Evolutionary conservation across 2,797 vertebrate species (phyloP).

Genomic region (Geotrypetes seraphini): DNA sequence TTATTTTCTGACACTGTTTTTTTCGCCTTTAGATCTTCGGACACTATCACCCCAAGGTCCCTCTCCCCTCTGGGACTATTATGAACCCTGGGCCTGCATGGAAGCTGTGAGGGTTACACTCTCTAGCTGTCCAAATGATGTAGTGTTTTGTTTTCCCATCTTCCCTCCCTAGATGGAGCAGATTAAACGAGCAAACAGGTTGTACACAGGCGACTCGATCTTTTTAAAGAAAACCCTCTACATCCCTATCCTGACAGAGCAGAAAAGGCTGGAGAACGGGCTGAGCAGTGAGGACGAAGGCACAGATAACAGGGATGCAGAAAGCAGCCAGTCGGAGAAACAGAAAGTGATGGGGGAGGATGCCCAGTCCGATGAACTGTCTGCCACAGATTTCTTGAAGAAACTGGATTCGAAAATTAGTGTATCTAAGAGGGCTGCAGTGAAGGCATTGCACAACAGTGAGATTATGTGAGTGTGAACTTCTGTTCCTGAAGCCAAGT

Average conservation of each 20-base stretch:
- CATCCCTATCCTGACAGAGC: constrained; percentile 62
- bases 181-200: constrained; percentile 78
- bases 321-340: background rate
- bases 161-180: constrained; percentile 69
- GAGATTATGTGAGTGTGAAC: constrained; percentile 45
- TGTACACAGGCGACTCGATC: constrained; percentile 88
- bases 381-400: constrained; percentile 70
- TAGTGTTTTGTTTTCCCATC: too few species aligned
- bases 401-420: constrained; percentile 73
- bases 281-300: constrained; percentile 17
- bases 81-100: too few species aligned
- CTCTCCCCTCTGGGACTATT: too few species aligned
- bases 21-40: too few species aligned
- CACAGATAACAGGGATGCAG: background rate
- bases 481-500: too few species aligned
- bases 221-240: constrained; percentile 76
- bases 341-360: background rate
- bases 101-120: too few species aligned
- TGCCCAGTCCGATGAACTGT: constrained; percentile 37
- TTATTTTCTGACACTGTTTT: too few species aligned
- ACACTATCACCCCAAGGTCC: too few species aligned
- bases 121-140: too few species aligned
- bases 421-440: constrained; percentile 70
- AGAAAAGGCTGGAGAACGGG: constrained; percentile 26
- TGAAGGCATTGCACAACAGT: constrained; percentile 49